Evolutionary conservation across 2,888 invertebrate species (phyloP), one percentile per base, ranked within the genome.

Genomic region (Linyphia triangularis): DNA sequence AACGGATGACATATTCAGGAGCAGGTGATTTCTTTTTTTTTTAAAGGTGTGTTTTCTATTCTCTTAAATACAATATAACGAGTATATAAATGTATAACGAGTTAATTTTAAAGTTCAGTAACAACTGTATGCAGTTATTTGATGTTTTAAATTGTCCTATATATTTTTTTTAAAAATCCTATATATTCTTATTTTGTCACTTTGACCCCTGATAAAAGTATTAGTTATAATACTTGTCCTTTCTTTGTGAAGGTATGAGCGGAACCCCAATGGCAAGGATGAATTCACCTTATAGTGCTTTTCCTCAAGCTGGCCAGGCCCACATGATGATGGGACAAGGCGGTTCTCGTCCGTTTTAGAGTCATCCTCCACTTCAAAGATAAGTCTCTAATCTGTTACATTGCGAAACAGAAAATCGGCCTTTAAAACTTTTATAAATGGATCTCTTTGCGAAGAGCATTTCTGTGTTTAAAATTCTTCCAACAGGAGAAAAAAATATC

Each of bases 281-380:
- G 82, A 63, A 51, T 72, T 40, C 73, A 9, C 82, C 85, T 22
- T 83, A 57, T 24, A 9, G 65, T 43, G 43, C 83, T 24, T 83
- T 65, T 40, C 63, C 85, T 24, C 89, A 89, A 78, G 83, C 78
- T 65, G 70, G 19, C 40, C 79, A 22, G 72, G 40, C 61, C 83
- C 77, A 63, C 78, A 63, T 7, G n/a, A 89, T 89, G 89, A 89
- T 89, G 89, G 73, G 83, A 7, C 89, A 86, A 79, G 83, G 89
- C 16, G 85, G 78, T n/a, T n/a, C 82, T 30, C 82, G 67, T 7
- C 89, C 89, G 75, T 89, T 59, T 77, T 89, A 83, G 69, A 67
- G 10, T 57, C n/a, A 19, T 33, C 37, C 19, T 51, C 19, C 33
- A 2, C 57, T 24, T 30, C 63, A 83, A 86, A 86, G 86, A 86